Evolutionary conservation across 2,888 invertebrate species (phyloP), one percentile per base, ranked within the genome.

Genomic region (Labia minor): DNA sequence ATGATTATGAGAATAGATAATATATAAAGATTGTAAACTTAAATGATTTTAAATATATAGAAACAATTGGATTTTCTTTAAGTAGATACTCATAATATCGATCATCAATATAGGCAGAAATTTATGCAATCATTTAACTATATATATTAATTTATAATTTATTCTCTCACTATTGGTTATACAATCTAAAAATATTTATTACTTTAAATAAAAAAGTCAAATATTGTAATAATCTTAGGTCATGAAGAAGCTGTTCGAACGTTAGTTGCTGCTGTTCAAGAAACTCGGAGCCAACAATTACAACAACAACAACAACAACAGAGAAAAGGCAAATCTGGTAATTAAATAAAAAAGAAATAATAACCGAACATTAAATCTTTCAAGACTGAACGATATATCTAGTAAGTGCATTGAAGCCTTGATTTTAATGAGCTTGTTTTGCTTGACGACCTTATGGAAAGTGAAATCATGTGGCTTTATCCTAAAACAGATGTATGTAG

Each of bases 201-300:
- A n/a, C n/a, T n/a, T n/a, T n/a, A n/a, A n/a, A n/a, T n/a, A n/a
- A n/a, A n/a, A n/a, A n/a, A n/a, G n/a, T n/a, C n/a, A n/a, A n/a
- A n/a, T n/a, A n/a, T n/a, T n/a, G n/a, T n/a, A n/a, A n/a, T n/a
- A 26, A 26, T 26, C 8, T 10, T 49, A 49, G 49, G 86, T 1
- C 86, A 86, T 75, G 86, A 86, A 75, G 85, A 86, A 73, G 85
- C 86, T 1, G 86, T 86, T 1, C 80, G 85, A 68, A 85, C 85
- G 26, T 76, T 86, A 65, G 86, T 86, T 3, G 85, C 85, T 2
- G 86, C 85, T 62, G 86, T 86, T 0, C 85, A 86, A 72, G 85
- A 86, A 74, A 85, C 83, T 0, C 77, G 85, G 67, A 79, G 83
- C 3, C 70, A 73, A 63, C 74, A 74, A 65, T 66, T 73, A 67